Evolutionary conservation across 2,888 invertebrate genomes (phyloP), one percentile per base, ranked within the genome.

Genomic region (Leucoma salicis): DNA sequence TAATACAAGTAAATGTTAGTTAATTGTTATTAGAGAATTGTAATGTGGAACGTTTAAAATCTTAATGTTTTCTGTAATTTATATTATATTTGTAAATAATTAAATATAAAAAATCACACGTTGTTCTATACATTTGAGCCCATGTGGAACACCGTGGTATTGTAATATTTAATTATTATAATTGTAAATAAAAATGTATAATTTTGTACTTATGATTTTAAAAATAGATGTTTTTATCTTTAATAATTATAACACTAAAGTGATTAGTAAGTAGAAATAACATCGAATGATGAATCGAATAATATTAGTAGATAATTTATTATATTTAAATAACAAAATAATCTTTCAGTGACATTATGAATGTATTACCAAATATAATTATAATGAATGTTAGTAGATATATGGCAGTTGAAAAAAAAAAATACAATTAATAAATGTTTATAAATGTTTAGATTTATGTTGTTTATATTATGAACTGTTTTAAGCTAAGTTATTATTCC

Each of bases 51-150:
- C 10, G 3, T 25, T 18, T 11, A n/a, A 11, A n/a, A 13, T 29
- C 7, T 7, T 4, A 29, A 13, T n/a, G 13, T 29, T 29, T 25
- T n/a, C 2, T 14, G 7, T 14, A 14, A 13, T 6, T 10, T 31
- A 31, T 10, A 31, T 31, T n/a, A n/a, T n/a, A 12, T 31, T 1
- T 31, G 2, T 6, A 31, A 29, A 14, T 13, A 29, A n/a, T 5
- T 42, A 35, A 33, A 24, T 31, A 6, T 45, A 41, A 54, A 48
- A 50, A 60, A 61, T 63, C 63, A 61, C 39, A 47, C 58, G 38
- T 45, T 53, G 47, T 67, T 70, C 70, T 61, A 63, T 78, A 69
- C 74, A 72, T 54, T 39, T 77, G 77, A 77, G 77, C 77, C 77
- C 56, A 72, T 76, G 71, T 70, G 58, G 66, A 54, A 58, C 31